Conservation (phyloP, 2,888 invertebrate species). For the Baronia brevicornis region DNA sequence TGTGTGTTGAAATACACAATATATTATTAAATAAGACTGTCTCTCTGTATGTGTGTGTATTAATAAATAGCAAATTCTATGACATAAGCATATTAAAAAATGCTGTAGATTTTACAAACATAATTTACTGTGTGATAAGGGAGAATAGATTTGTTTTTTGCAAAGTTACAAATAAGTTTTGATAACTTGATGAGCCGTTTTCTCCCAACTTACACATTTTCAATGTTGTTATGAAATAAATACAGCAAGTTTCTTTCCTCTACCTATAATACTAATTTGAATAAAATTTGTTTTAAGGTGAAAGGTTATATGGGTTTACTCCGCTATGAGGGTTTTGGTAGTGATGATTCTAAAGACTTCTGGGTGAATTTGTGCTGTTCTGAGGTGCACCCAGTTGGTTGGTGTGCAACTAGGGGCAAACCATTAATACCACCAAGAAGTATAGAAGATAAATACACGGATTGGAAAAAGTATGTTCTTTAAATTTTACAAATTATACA, state of each 20-base stretch:
- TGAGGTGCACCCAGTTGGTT: slow-evolving; percentile 97
- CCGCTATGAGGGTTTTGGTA: slow-evolving; percentile 95
- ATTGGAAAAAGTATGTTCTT: slow-evolving; percentile 89
- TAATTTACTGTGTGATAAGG: too few species aligned
- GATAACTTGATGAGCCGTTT: too few species aligned
- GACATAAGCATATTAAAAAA: too few species aligned
- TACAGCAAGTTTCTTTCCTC: neutral
- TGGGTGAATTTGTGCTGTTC: slow-evolving; percentile 97
- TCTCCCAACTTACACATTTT: too few species aligned
- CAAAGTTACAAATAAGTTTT: too few species aligned
- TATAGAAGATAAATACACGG: slow-evolving; percentile 93
- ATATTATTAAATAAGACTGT: too few species aligned
- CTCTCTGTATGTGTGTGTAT: too few species aligned
- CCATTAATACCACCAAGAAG: slow-evolving; percentile 95
- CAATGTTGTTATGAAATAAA: too few species aligned
- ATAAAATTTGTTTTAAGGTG: slow-evolving; percentile 58
- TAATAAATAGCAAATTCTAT: too few species aligned
- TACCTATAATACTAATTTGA: neutral
- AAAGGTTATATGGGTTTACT: slow-evolving; percentile 89
- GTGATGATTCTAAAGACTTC: slow-evolving; percentile 92
- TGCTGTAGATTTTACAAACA: too few species aligned
- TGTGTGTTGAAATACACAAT: too few species aligned
- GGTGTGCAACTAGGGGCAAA: slow-evolving; percentile 97
- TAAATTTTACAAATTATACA: neutral
- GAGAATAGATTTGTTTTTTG: too few species aligned